Evolutionary conservation across 2,888 invertebrate species (phyloP).

Genomic region (Stenolophus ochropezus): DNA sequence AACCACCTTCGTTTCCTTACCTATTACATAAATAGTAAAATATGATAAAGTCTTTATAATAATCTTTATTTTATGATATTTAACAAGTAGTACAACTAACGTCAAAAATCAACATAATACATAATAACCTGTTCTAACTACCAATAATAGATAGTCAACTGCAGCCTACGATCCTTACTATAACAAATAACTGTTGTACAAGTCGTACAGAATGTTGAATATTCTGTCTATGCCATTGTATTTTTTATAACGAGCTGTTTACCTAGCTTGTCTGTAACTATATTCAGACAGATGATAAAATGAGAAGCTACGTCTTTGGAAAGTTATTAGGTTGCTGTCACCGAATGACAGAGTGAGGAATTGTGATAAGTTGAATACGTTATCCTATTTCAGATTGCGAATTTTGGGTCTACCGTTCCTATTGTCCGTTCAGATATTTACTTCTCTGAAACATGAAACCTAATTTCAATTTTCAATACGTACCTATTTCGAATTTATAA

Average conservation of each 20-base stretch:
- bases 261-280: background rate
- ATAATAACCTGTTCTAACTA: no score
- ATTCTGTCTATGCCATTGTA: background rate
- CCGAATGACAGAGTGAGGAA: background rate
- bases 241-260: background rate
- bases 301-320: background rate
- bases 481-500: no score
- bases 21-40: no score
- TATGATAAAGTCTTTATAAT: no score
- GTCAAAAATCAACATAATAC: no score
- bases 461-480: no score
- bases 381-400: background rate
- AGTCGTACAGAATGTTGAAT: background rate
- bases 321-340: conserved; percentile 28
- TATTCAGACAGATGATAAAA: background rate
- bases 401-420: background rate
- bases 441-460: background rate
- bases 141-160: no score
- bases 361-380: conserved; percentile 17
- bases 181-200: no score
- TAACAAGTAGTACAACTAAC: no score
- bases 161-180: no score
- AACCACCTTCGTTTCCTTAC: no score
- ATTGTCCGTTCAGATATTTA: background rate
- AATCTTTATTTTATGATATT: no score